phyloP scores from a whole-genome alignment of 2,797 vertebrate species.

The Erpetoichthys calabaricus region DNA sequence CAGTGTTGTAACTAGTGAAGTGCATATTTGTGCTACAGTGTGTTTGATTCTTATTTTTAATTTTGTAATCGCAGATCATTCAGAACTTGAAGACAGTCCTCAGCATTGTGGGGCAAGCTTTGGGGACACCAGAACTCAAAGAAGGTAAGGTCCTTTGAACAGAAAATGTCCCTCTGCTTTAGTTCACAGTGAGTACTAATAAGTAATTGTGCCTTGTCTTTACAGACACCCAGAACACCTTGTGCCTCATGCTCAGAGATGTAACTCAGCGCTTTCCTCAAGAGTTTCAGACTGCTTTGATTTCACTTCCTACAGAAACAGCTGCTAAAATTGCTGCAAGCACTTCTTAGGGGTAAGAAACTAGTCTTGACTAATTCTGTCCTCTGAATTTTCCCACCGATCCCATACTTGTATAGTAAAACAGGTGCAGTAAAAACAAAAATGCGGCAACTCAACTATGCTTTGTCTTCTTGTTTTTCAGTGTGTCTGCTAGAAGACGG shows the following conservation, averaged over 20 bases:
- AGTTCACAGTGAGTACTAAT: neutral
- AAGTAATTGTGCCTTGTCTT: neutral
- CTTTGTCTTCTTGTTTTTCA: too few relatives aligned
- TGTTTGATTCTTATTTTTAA: neutral
- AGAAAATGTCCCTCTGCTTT: neutral
- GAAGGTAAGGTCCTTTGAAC: constrained; percentile 22
- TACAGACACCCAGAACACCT: constrained; percentile 49
- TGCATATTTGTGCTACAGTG: too few relatives aligned
- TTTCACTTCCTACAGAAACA: constrained; percentile 51
- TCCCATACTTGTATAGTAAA: neutral
- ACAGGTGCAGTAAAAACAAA: too few relatives aligned
- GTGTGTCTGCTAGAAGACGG: too few relatives aligned
- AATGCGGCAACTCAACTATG: too few relatives aligned
- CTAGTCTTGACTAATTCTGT: neutral
- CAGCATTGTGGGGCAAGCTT: constrained; percentile 22
- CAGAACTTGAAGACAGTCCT: constrained; percentile 30
- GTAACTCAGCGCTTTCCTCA: constrained; percentile 45
- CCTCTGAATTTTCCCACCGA: constrained; percentile 23
- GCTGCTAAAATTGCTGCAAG: constrained; percentile 35
- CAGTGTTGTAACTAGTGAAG: too few relatives aligned
- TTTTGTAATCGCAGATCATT: constrained; percentile 20
- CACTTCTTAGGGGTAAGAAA: neutral
- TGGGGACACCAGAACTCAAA: constrained; percentile 22
- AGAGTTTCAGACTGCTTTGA: constrained; percentile 56
- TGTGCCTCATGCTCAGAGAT: constrained; percentile 44